Conservation (phyloP, 2,797 vertebrate genomes). For the Megalops cyprinoides region DNA sequence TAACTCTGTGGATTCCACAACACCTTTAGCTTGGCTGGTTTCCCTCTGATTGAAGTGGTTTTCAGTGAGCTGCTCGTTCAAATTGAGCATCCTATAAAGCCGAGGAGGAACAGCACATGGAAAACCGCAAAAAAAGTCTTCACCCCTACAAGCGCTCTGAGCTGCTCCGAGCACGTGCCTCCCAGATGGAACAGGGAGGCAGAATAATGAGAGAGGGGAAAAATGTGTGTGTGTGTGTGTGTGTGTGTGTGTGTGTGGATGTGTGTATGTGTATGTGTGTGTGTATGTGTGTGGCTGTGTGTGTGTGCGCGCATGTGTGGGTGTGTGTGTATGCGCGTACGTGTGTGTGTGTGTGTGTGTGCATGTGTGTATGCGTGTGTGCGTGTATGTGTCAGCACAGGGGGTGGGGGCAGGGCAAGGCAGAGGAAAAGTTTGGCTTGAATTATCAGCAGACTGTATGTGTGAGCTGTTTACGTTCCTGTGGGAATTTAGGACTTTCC, state of each 20-base stretch:
- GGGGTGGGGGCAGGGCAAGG: neutral
- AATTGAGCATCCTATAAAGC: conserved; percentile 60
- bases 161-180: conserved; percentile 42
- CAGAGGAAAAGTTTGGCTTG: conserved; percentile 20
- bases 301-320: neutral
- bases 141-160: conserved; percentile 49
- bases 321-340: conserved; percentile 16
- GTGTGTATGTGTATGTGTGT: conserved; percentile 28
- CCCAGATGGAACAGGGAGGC: conserved; percentile 45
- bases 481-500: neutral
- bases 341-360: neutral
- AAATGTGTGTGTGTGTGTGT: conserved; percentile 39
- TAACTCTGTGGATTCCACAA: conserved; percentile 12
- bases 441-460: conserved; percentile 22
- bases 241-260: neutral
- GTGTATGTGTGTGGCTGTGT: conserved; percentile 52
- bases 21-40: conserved; percentile 20
- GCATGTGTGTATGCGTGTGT: neutral
- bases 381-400: conserved; percentile 18
- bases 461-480: conserved; percentile 29
- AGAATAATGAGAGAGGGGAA: conserved; percentile 41
- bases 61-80: conserved; percentile 56
- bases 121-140: conserved; percentile 54
- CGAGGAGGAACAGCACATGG: conserved; percentile 52
- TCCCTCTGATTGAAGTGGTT: conserved; percentile 52